Percentiles rank a stretch among this genome's conserved stretches.
Evolutionary conservation across 1,140 invertebrate species (phyloP).

Genomic region (Drosophila arizonae): DNA sequence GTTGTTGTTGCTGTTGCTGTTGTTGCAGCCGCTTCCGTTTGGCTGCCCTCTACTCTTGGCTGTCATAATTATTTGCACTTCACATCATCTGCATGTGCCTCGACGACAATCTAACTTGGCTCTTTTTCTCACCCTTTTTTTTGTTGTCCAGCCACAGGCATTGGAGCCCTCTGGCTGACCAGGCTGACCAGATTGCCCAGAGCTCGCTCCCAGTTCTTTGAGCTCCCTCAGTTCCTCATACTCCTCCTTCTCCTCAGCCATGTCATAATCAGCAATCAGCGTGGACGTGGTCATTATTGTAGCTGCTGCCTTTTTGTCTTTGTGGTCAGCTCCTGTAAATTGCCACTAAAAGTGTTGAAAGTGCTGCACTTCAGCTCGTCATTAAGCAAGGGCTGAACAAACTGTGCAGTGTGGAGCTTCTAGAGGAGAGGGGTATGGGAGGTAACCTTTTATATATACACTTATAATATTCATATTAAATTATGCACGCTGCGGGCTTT

Average conservation of each 20-base stretch:
- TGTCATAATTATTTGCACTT: slow-evolving; percentile 79
- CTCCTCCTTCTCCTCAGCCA: slow-evolving; percentile 13
- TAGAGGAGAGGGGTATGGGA: neutral
- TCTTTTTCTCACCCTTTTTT: slow-evolving; percentile 30
- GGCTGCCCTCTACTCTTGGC: slow-evolving; percentile 27
- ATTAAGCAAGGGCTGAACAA: slow-evolving; percentile 44
- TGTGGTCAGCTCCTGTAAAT: slow-evolving; percentile 79
- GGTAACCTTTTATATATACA: slow-evolving; percentile 42
- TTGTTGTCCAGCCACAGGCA: slow-evolving; percentile 11
- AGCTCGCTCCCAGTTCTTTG: too few species aligned
- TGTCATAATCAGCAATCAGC: slow-evolving; percentile 69
- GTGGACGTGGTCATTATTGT: slow-evolving; percentile 67
- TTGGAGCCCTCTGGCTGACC: neutral
- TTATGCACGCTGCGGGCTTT: slow-evolving; percentile 68
- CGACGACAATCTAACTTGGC: slow-evolving; percentile 40
- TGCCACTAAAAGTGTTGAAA: slow-evolving; percentile 79
- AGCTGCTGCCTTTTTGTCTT: slow-evolving; percentile 33
- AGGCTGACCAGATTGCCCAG: neutral
- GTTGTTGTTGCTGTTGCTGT: slow-evolving; percentile 38
- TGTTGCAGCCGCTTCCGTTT: slow-evolving; percentile 64
- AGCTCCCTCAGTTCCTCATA: slow-evolving; percentile 1
- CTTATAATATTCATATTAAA: slow-evolving; percentile 79
- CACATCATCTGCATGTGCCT: slow-evolving; percentile 62
- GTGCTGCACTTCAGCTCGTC: slow-evolving; percentile 69
- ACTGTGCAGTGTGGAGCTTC: neutral